Percentiles rank a stretch among this genome's conserved stretches.
Conservation (phyloP, 2,888 invertebrate species). For the Sceliomorpha sp. region DNA sequence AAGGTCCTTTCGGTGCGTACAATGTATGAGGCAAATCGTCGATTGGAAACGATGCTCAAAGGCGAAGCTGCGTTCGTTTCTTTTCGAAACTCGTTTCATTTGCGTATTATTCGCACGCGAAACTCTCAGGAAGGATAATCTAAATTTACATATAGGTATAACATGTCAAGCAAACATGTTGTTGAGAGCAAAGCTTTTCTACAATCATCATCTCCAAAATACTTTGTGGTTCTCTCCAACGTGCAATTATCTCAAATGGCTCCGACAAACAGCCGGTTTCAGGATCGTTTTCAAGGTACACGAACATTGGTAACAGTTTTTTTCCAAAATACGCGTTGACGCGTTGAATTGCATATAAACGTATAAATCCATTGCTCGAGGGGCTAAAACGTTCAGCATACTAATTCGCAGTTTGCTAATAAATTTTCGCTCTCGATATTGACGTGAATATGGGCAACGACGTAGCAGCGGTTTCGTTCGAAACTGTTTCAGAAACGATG, state of each 20-base stretch:
- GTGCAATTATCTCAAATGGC: conserved; percentile 40
- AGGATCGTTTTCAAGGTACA: not conserved
- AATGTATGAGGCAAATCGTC: conserved; percentile 36
- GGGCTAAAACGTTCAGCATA: conserved; percentile 2
- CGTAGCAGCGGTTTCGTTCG: too few relatives aligned
- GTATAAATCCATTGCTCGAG: not conserved
- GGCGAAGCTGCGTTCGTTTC: not conserved
- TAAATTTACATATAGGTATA: conserved; percentile 47
- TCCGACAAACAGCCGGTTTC: conserved; percentile 15
- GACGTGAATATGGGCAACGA: too few relatives aligned
- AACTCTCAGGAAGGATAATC: conserved; percentile 41
- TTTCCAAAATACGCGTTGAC: conserved; percentile 32
- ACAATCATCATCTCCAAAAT: conserved; percentile 30
- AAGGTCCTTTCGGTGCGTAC: conserved; percentile 26
- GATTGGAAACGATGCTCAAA: conserved; percentile 2
- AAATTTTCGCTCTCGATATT: too few relatives aligned
- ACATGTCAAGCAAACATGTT: conserved; percentile 49
- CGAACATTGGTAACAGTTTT: conserved; percentile 21
- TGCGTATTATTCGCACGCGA: conserved; percentile 49
- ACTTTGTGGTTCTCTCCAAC: conserved; percentile 36
- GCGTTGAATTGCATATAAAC: conserved; percentile 16
- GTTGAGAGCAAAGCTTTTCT: conserved; percentile 31
- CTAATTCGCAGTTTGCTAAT: conserved; percentile 13
- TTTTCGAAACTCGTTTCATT: conserved; percentile 44
- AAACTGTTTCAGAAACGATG: too few relatives aligned